Evolutionary conservation across 1,140 invertebrate genomes (phyloP), one percentile per base, ranked within the genome.

Genomic region (Hyles vespertilio): DNA sequence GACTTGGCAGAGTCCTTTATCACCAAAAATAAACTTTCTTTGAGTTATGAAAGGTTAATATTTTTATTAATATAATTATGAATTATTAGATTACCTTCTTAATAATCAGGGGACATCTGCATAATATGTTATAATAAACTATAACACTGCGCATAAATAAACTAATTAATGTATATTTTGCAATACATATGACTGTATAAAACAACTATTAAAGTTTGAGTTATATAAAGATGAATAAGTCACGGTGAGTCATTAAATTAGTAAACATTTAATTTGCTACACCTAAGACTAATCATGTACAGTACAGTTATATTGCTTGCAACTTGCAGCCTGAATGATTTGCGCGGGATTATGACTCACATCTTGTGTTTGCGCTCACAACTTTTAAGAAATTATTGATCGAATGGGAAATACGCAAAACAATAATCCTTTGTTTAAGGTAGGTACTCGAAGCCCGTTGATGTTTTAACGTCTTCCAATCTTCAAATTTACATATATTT

Each of bases 251-350:
- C 44, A 53, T 12, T 32, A 52, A 59, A 64, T 69, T 69, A 59
- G 64, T 69, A 70, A 78, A 70, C 66, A 40, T 40, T 40, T 40
- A 63, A 71, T 67, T 69, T 62, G 56, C 51, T 51, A 49, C 56
- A 62, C 59, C 32, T 34, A 43, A 54, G 57, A 51, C 59, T n/a
- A 56, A 61, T 61, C 48, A 51, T 12, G 44, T 56, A 50, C 12
- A 4, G 46, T n/a, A n/a, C 12, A 11, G 5, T 22, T 2, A 11
- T 10, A 5, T 10, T 56, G 10, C 32, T 10, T 43, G 10, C 22
- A 22, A 22, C 22, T 57, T 51, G 34, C 32, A 54, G 36, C 46
- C 32, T 47, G 11, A 45, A 49, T 33, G 47, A 55, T 54, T 63
- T 59, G 50, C 56, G 58, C 22, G 1, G 22, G 22, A 22, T 59